Base-by-base conservation (phyloP, 92 coral and sea anemone species). In the Isaurus tuberculatus region DNA sequence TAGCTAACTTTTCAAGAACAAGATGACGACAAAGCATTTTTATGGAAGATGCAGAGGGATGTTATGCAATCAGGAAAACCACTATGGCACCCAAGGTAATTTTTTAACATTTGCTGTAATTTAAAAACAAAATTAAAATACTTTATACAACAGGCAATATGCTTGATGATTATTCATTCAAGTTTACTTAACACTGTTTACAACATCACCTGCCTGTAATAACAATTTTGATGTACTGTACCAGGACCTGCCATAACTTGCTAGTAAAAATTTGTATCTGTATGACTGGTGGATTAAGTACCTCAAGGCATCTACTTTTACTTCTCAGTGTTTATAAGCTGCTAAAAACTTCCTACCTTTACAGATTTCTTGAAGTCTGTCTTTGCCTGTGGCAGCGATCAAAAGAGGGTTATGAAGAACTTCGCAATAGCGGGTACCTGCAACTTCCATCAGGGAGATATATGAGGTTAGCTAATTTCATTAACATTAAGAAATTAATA, bases 41-140 rank as follows among this genome's bases (percentile, higher is more conserved):
- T 89, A 32, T 89, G 89, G 89, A 70, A 79, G 33, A 80, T 89
- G 84, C 87, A 89, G 33, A 80, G 87, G 28, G 92, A 85, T 9
- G 79, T 72, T 14, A 4, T 72, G 49, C 67, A 87, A 75, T 81
- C 90, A 81, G 87, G 90, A 25, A 87, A 73, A 81, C 43, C 80
- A 0, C 16, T 32, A 53, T 87, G 90, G 87, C 90, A 87, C 73
- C 90, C 90, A 87, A 82, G 90, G 90, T 87, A 81, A n/a, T 68
- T 25, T 36, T 29, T 13, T 34, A 67, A 67, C n/a, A 22, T 30
- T 13, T 23, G 26, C 19, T 25, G 11, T 67, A 67, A 17, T 67
- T 67, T 11, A 40, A 30, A 22, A 13, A 65, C 16, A 25, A 65
- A 65, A 19, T 65, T 25, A 9, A 23, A 8, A 25, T 27, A 65